Percentiles rank a stretch among this genome's conserved stretches.
Conservation (phyloP, 2,797 vertebrate species). For the Gila robusta region DNA sequence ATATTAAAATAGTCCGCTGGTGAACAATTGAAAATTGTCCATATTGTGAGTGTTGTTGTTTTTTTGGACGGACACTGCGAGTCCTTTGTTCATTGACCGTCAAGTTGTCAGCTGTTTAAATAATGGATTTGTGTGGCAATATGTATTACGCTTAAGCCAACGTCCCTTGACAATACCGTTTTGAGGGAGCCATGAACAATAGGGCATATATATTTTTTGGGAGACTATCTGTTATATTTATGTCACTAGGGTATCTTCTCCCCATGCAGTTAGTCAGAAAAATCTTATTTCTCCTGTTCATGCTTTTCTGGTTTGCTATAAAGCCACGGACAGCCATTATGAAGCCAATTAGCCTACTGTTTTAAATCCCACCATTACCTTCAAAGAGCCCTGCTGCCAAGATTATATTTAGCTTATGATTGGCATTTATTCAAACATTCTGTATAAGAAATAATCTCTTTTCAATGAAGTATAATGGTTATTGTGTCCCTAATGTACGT, state of each 20-base stretch:
- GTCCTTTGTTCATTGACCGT: constrained; percentile 55
- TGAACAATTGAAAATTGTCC: constrained; percentile 17
- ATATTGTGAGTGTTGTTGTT: constrained; percentile 23
- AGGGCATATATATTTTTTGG: constrained; percentile 21
- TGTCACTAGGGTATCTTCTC: not conserved
- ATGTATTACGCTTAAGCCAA: constrained; percentile 49
- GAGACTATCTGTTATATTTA: constrained; percentile 42
- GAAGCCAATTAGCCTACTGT: constrained; percentile 32
- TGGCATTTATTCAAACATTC: constrained; percentile 31
- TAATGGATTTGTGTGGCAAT: constrained; percentile 57
- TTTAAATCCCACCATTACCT: constrained; percentile 13
- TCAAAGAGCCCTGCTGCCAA: constrained; percentile 25
- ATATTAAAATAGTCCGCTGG: not conserved
- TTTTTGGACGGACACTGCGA: constrained; percentile 19
- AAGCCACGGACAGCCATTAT: not conserved
- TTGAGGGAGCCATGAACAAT: constrained; percentile 50
- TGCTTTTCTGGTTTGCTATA: constrained; percentile 7
- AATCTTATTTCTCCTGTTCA: constrained; percentile 4
- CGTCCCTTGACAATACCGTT: constrained; percentile 54
- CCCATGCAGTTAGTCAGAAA: not conserved
- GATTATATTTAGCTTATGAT: constrained; percentile 34
- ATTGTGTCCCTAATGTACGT: constrained; percentile 42
- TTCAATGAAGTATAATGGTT: constrained; percentile 33
- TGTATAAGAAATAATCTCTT: constrained; percentile 25
- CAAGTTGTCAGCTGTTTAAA: constrained; percentile 55